Evolutionary conservation across 2,888 invertebrate species (phyloP).

Genomic region (Peribatodes rhomboidaria): DNA sequence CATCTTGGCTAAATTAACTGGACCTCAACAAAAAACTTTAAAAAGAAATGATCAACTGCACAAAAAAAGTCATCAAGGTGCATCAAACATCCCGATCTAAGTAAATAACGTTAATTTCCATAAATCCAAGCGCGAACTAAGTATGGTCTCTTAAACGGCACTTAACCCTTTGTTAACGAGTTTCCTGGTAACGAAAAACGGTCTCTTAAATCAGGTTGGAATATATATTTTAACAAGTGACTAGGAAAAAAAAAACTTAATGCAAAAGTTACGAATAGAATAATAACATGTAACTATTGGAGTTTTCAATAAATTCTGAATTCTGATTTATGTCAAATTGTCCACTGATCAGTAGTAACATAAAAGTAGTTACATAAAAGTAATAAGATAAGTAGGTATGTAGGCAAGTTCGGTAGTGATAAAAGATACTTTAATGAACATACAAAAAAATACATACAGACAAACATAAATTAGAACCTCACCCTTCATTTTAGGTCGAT

Average conservation of each 20-base stretch:
- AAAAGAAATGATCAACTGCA: slow-evolving; percentile 30
- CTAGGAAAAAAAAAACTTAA: neutral
- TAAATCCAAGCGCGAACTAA: slow-evolving; percentile 83
- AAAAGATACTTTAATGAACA: too few relatives aligned
- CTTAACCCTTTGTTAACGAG: slow-evolving; percentile 62
- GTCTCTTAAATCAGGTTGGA: neutral
- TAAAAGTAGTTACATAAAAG: too few relatives aligned
- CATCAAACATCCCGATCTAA: slow-evolving; percentile 53
- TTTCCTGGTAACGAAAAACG: neutral
- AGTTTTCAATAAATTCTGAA: too few relatives aligned
- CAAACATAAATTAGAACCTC: too few relatives aligned
- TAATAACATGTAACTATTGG: too few relatives aligned
- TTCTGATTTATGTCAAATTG: too few relatives aligned
- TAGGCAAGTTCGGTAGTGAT: too few relatives aligned
- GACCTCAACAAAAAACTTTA: slow-evolving; percentile 49
- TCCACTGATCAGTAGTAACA: too few relatives aligned
- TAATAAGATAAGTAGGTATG: too few relatives aligned
- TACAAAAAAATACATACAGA: too few relatives aligned
- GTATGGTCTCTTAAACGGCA: slow-evolving; percentile 69
- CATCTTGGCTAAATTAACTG: slow-evolving; percentile 7
- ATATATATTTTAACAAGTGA: neutral
- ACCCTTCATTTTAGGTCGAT: too few relatives aligned
- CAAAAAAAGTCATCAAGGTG: slow-evolving; percentile 37
- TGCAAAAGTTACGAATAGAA: neutral
- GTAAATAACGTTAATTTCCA: slow-evolving; percentile 70